A percentile compares a stretch with the other conserved stretches of the same genome.
phyloP scores from a whole-genome alignment of 2,797 vertebrate species.

The Hippocampus kuda region DNA sequence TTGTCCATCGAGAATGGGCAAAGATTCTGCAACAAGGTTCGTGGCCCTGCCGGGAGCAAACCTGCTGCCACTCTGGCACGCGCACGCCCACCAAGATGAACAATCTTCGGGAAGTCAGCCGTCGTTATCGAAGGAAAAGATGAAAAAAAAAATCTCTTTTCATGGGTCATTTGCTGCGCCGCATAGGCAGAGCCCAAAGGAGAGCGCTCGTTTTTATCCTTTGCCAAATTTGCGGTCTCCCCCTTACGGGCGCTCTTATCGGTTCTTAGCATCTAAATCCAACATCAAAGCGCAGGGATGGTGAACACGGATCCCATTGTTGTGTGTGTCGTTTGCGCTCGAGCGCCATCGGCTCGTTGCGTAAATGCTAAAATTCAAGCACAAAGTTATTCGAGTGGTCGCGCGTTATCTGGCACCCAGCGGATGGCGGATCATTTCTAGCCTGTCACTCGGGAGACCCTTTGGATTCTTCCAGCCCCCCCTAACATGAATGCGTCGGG shows the following conservation, averaged over 20 bases:
- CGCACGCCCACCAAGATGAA: constrained; percentile 22
- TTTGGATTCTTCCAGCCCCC: too few species aligned
- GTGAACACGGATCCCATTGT: constrained; percentile 29
- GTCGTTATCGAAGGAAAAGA: not conserved
- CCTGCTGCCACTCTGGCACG: constrained; percentile 67
- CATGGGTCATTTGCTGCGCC: constrained; percentile 43
- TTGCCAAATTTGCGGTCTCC: constrained; percentile 35
- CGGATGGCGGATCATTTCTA: too few species aligned
- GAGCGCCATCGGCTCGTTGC: constrained; percentile 11
- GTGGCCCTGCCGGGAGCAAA: constrained; percentile 68
- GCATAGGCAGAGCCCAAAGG: constrained; percentile 22
- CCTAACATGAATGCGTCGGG: too few species aligned
- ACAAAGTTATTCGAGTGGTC: not conserved
- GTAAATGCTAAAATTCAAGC: not conserved
- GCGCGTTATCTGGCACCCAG: not conserved
- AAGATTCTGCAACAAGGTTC: constrained; percentile 69
- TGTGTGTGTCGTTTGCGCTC: constrained; percentile 27
- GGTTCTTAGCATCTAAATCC: constrained; percentile 50
- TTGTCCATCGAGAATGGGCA: constrained; percentile 77
- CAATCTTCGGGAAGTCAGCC: not conserved
- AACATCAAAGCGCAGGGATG: constrained; percentile 40
- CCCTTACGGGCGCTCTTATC: constrained; percentile 28
- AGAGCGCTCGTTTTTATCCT: constrained; percentile 38
- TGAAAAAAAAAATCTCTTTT: constrained; percentile 17
- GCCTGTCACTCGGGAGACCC: not conserved